Conservation (phyloP, 2,113 vertebrate species). For the Cyprichromis sp. region DNA sequence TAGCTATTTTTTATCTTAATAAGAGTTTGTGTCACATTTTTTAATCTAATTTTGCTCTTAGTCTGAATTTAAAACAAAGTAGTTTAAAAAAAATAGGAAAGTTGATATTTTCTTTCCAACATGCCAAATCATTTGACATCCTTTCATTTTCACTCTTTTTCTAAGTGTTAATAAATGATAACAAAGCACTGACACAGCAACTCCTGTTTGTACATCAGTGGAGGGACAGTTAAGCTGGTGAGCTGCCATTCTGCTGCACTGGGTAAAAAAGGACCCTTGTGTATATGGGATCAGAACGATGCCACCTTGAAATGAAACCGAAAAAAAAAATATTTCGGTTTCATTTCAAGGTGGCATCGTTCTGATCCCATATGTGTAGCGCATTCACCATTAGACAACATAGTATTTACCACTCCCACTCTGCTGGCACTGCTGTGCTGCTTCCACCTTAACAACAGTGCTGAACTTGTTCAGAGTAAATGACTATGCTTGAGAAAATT, state of each 20-base stretch:
- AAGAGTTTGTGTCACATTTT: background rate
- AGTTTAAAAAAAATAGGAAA: background rate
- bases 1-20: background rate
- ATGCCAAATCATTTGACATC: background rate
- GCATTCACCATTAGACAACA: background rate
- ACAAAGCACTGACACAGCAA: background rate
- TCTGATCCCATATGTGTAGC: background rate
- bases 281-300: background rate
- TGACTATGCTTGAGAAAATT: background rate
- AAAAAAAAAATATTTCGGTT: accelerated
- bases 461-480: background rate
- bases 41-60: background rate
- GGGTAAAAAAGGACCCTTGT: background rate
- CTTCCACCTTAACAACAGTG: background rate
- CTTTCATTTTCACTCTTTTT: background rate
- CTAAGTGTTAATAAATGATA: background rate
- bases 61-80: background rate
- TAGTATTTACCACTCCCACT: background rate
- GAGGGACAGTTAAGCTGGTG: background rate
- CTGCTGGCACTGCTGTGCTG: background rate
- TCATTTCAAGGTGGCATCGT: accelerated
- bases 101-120: background rate
- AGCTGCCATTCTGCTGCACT: background rate
- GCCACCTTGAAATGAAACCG: accelerated
- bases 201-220: background rate